phyloP scores from a whole-genome alignment of 2,888 invertebrate genomes.

The Noctuana brunneofusca region DNA sequence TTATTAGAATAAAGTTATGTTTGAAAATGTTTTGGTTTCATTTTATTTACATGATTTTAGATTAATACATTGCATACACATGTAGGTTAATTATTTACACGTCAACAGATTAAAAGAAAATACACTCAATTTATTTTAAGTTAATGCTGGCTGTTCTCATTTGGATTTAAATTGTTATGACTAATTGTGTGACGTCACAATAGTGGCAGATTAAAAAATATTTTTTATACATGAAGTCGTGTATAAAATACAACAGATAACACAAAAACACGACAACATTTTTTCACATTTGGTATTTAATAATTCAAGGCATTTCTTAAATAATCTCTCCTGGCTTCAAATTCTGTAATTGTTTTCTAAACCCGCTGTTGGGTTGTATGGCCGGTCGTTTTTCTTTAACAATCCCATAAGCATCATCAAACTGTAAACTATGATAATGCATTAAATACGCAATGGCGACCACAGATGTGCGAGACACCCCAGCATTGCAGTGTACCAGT shows the following conservation, averaged over 20 bases:
- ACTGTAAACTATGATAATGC: conserved; percentile 79
- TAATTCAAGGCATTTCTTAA: background rate
- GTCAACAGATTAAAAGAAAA: no score
- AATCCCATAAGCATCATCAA: conserved; percentile 84
- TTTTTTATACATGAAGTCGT: no score
- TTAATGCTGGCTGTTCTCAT: no score
- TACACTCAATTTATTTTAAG: no score
- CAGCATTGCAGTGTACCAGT: conserved; percentile 96
- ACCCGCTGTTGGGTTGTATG: conserved; percentile 92
- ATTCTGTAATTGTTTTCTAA: conserved; percentile 85
- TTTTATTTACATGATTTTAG: background rate
- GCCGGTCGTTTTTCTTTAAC: conserved; percentile 87
- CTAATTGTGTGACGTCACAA: no score
- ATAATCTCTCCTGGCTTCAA: conserved; percentile 51
- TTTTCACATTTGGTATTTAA: background rate
- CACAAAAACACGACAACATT: no score
- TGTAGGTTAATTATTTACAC: no score
- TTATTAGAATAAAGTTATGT: conserved; percentile 69
- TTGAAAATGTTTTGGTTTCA: conserved; percentile 41
- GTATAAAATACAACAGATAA: no score
- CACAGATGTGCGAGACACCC: conserved; percentile 92
- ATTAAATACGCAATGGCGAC: conserved; percentile 93
- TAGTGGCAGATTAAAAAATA: no score
- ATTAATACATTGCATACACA: no score
- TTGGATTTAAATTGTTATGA: no score